Evolutionary conservation across 1,140 invertebrate genomes (phyloP), one percentile per base, ranked within the genome.

Genomic region (Heterodera schachtii): DNA sequence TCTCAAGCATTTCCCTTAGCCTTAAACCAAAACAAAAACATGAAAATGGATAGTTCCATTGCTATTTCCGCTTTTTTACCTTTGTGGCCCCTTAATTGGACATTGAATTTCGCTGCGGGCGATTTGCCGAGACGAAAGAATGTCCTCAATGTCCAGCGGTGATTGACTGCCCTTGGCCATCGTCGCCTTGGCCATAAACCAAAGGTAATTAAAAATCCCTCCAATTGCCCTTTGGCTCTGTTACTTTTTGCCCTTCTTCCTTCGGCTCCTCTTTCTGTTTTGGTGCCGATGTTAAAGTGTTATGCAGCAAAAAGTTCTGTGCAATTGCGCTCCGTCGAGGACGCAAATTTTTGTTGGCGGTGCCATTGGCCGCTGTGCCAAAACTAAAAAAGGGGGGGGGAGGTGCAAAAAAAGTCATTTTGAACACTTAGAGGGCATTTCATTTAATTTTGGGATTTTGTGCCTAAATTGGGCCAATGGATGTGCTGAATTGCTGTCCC

Each of bases 101-200:
- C 49, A 31, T 49, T 60, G 77, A 21, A 86, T 86, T 84, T 79
- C 86, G 71, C 67, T 81, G 83, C 84, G 81, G 76, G 66, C 86
- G 44, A 86, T 85, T 57, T 71, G 75, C 66, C 84, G 64, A 9
- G 86, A 87, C 19, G 75, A 82, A 11, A 89, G 81, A 19, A 83
- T 60, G 75, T 89, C 87, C 64, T 88, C 87, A n/a, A 88, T 74
- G 73, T 88, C 87, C 41, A 89, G 57, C n/a, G 81, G 82, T 43
- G 83, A 64, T 60, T n/a, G 11, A 5, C 13, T 11, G 1, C 57
- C 57, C 4, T 64, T 64, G 57, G 57, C 57, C 57, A 5, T 19
- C 11, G 57, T 64, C 57, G 57, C 4, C 11, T 64, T 3, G 41
- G 69, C 69, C 31, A 71, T 43, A 11, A 71, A 44, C 31, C 8